A percentile compares a stretch with the other conserved stretches of the same genome.
Conservation (phyloP, 35 echinoderm and acorn worm genomes). For the Stichopus chloronotus region DNA sequence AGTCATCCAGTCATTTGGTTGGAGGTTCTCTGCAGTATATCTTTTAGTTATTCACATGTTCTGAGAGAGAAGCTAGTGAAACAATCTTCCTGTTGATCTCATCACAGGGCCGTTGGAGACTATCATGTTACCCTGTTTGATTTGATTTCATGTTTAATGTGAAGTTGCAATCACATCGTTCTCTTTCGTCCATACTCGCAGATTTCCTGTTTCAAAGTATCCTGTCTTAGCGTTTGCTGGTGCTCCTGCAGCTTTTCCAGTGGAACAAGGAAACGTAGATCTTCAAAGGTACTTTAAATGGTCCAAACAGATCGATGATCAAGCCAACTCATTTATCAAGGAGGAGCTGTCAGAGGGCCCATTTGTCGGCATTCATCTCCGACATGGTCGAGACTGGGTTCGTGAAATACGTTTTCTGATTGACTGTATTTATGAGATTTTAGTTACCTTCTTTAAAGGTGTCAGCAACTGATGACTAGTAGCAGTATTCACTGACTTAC, state of each 20-base stretch:
- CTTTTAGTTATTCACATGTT: no score
- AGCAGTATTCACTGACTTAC: no score
- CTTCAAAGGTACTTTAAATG: slow-evolving; percentile 84
- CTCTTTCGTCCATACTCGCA: background rate
- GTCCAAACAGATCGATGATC: slow-evolving; percentile 71
- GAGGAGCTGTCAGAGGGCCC: slow-evolving; percentile 80
- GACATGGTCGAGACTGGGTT: slow-evolving; percentile 93
- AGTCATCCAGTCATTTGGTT: no score
- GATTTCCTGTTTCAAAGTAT: slow-evolving; percentile 84
- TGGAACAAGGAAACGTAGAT: slow-evolving; percentile 59
- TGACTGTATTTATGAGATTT: background rate
- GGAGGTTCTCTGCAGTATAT: no score
- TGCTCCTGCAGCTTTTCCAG: slow-evolving; percentile 90
- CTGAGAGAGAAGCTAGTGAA: no score
- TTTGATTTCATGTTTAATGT: no score
- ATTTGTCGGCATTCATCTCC: slow-evolving; percentile 88
- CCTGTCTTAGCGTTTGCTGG: slow-evolving; percentile 90
- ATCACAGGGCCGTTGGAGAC: no score
- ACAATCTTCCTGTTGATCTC: no score
- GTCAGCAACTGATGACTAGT: no score
- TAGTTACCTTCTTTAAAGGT: no score
- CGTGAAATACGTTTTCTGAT: slow-evolving; percentile 1
- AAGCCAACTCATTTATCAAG: slow-evolving; percentile 81
- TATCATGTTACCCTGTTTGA: no score
- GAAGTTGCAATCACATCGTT: no score